Evolutionary conservation across 2,888 invertebrate species (phyloP).

Genomic region (Pyrrhopygopsis socrates): DNA sequence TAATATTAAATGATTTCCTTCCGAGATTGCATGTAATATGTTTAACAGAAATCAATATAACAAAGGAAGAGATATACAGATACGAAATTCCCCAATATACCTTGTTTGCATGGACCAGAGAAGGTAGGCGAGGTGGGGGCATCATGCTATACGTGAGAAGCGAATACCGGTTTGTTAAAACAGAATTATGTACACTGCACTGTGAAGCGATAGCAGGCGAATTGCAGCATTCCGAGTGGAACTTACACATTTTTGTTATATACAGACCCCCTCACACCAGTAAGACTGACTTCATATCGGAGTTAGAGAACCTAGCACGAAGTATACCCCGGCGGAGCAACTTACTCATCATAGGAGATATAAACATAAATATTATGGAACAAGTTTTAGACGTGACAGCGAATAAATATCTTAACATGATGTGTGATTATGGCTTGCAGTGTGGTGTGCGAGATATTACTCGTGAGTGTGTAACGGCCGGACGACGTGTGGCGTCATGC

Average conservation of each 20-base stretch:
- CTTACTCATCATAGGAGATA: conserved; percentile 8
- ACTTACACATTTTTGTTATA: neutral
- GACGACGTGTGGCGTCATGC: conserved; percentile 43
- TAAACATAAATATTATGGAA: conserved; percentile 13
- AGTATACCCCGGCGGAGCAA: neutral
- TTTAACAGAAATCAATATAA: neutral
- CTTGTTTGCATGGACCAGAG: conserved; percentile 4
- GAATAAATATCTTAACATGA: neutral
- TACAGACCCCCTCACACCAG: neutral
- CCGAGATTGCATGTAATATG: neutral
- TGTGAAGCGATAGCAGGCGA: neutral
- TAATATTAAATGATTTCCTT: neutral
- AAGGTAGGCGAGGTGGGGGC: conserved; percentile 1
- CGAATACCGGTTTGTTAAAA: neutral
- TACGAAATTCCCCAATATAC: neutral
- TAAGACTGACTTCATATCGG: neutral
- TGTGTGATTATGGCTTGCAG: conserved; percentile 5
- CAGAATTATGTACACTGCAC: neutral
- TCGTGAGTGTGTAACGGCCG: neutral
- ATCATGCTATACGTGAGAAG: conserved; percentile 5
- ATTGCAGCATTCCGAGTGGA: neutral
- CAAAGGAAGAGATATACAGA: neutral
- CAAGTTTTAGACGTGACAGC: neutral
- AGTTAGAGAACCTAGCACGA: neutral
- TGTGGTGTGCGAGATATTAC: conserved; percentile 3